These are phyloP conservation scores for Coregonus ussuriensis DNA, from an alignment of 2,797 vertebrate species.

Conservation along the genomic window DNA sequence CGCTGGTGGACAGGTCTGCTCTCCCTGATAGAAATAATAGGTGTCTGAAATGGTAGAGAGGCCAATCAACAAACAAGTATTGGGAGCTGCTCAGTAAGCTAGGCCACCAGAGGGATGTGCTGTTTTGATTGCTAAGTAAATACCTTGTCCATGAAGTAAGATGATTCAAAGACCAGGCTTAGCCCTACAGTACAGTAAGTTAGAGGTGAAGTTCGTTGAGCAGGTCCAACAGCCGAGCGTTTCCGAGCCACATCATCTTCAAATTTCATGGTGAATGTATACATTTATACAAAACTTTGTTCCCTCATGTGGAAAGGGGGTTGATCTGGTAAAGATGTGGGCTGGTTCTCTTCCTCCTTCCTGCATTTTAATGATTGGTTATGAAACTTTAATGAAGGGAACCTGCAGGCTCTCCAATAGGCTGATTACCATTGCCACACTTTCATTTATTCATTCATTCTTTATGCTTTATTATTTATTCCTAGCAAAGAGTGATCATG, in stretches of 20 bases:
- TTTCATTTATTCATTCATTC: constrained; percentile 21
- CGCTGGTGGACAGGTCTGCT: too few relatives aligned
- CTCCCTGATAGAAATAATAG: neutral
- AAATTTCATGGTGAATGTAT: constrained; percentile 22
- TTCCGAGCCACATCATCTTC: neutral
- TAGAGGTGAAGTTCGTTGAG: neutral
- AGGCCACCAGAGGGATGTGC: neutral
- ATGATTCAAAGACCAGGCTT: neutral
- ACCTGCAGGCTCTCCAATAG: constrained; percentile 24
- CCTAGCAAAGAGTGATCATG: neutral
- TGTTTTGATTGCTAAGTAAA: neutral
- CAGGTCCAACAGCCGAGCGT: neutral
- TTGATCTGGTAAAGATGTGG: constrained; percentile 29
- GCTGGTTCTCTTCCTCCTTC: constrained; percentile 10
- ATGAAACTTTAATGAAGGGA: constrained; percentile 39
- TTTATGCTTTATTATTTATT: neutral
- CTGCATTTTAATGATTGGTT: constrained; percentile 26
- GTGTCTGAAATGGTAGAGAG: neutral
- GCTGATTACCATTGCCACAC: constrained; percentile 20
- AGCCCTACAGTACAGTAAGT: neutral
- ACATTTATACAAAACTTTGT: constrained; percentile 20
- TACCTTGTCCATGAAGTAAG: neutral
- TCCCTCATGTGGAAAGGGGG: constrained; percentile 31
- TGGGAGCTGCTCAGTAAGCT: neutral
- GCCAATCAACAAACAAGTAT: neutral